Percentiles rank a stretch among this genome's conserved stretches.
These are phyloP conservation scores for Drosophila burlai DNA, from an alignment of 1,140 invertebrate species.

Conservation along the genomic window DNA sequence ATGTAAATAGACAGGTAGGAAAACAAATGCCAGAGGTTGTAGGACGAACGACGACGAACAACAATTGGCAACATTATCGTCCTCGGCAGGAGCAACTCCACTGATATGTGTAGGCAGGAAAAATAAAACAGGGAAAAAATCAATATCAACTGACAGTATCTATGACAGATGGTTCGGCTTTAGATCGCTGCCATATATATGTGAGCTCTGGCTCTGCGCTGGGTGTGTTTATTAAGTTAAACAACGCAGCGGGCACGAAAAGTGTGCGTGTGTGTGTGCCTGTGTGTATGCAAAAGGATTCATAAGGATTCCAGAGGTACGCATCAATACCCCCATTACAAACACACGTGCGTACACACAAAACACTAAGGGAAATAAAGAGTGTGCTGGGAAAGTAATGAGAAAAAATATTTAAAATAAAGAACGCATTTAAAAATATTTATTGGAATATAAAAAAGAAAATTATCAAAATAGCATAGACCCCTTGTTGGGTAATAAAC, in stretches of 20 bases:
- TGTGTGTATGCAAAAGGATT: constrained; percentile 66
- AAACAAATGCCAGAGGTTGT: constrained; percentile 32
- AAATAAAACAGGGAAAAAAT: constrained; percentile 38
- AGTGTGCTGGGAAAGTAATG: too few species aligned
- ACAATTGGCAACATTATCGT: constrained; percentile 62
- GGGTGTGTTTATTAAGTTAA: constrained; percentile 74
- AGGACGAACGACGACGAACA: constrained; percentile 21
- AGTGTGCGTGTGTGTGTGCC: background rate
- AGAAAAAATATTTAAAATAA: too few species aligned
- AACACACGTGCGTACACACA: constrained; percentile 22
- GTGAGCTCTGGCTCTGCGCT: constrained; percentile 15
- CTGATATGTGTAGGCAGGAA: constrained; percentile 7
- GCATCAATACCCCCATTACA: constrained; percentile 44
- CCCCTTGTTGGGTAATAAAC: too few species aligned
- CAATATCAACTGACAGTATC: constrained; percentile 75
- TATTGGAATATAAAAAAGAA: background rate
- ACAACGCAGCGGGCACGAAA: constrained; percentile 59
- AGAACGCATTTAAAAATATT: background rate
- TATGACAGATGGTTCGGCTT: constrained; percentile 76
- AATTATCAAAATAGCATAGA: background rate
- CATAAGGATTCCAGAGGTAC: constrained; percentile 78
- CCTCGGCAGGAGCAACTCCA: constrained; percentile 2
- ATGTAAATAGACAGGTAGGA: constrained; percentile 75
- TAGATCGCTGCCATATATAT: constrained; percentile 40
- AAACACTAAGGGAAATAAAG: constrained; percentile 17